These are phyloP conservation scores for Epiblema foenella DNA, from an alignment of 2,888 invertebrate species.

Conservation along the genomic window DNA sequence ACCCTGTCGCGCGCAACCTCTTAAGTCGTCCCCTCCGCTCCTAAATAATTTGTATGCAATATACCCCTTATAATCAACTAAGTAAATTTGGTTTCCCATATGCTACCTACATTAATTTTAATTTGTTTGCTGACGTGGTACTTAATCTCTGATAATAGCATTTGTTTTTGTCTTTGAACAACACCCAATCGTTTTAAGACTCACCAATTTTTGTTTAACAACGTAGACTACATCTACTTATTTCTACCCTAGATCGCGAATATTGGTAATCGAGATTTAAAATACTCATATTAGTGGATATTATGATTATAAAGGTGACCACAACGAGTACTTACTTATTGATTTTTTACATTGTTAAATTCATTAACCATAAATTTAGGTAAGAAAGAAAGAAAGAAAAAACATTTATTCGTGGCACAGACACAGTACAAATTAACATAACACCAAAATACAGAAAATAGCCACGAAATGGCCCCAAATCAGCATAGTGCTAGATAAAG, in stretches of 20 bases:
- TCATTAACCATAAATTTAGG: not conserved
- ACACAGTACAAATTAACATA: too few species aligned
- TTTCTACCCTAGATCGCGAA: not conserved
- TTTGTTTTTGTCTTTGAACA: constrained; percentile 4
- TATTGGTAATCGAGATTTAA: not conserved
- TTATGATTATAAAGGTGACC: not conserved
- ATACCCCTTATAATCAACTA: constrained; percentile 33
- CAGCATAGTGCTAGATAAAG: too few species aligned
- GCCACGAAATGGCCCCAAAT: too few species aligned
- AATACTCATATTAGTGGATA: not conserved
- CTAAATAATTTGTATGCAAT: constrained; percentile 42
- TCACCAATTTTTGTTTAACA: not conserved
- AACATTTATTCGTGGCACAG: too few species aligned
- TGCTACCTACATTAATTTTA: constrained; percentile 26
- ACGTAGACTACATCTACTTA: not conserved
- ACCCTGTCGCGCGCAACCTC: constrained; percentile 58
- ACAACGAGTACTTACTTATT: not conserved
- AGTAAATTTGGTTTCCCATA: constrained; percentile 29
- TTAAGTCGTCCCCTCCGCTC: constrained; percentile 23
- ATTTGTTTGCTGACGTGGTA: constrained; percentile 23
- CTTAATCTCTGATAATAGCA: constrained; percentile 1
- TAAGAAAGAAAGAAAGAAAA: too few species aligned
- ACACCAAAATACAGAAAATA: too few species aligned
- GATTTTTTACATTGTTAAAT: constrained; percentile 1
- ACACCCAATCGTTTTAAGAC: not conserved